Evolutionary conservation across 2,797 vertebrate species (phyloP), one percentile per base, ranked within the genome.

Genomic region (Clarias platycephalus): DNA sequence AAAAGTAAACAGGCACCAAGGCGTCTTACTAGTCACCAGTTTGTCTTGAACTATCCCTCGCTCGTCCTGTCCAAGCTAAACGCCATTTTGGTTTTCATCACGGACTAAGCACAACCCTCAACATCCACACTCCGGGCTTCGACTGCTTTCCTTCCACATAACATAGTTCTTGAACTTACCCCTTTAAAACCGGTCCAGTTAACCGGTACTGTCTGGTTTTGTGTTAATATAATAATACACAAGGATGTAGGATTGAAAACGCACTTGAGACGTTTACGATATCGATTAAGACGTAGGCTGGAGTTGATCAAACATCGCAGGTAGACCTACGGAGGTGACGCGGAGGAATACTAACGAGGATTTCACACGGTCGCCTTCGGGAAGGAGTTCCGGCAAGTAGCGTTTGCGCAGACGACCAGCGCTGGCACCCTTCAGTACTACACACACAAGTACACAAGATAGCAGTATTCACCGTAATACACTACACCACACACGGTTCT

Each of bases 61-160:
- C 92, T 92, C 93, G 92, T 93, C 91, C 93, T 93, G 92, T 92
- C 92, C 94, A 92, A 90, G 94, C 90, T 93, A 93, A 92, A 92
- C 95, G 94, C 95, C 95, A 96, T 96, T 94, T 95, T 95, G 94
- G 91, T 83, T 92, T 94, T 94, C 93, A 94, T 94, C 94, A 94
- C 93, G 91, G 92, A 93, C 93, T 91, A 91, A 95, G 91, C 92
- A 94, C 95, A 93, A 90, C 94, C 92, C 90, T 88, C 63, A 80
- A 90, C 84, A 87, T 76, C 84, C 86, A 87, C 81, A 64, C 64
- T 80, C 49, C 49, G 82, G 72, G 88, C 68, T 74, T 84, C 80
- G 85, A 85, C 86, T 87, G 85, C 66, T 68, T 8, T 68, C 66
- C 75, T 40, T 78, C 75, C 75, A n/a, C 68, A 82, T 49, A 86